Evolutionary conservation across 2,113 vertebrate genomes (phyloP), one percentile per base, ranked within the genome.

Genomic region (Callipepla californica): DNA sequence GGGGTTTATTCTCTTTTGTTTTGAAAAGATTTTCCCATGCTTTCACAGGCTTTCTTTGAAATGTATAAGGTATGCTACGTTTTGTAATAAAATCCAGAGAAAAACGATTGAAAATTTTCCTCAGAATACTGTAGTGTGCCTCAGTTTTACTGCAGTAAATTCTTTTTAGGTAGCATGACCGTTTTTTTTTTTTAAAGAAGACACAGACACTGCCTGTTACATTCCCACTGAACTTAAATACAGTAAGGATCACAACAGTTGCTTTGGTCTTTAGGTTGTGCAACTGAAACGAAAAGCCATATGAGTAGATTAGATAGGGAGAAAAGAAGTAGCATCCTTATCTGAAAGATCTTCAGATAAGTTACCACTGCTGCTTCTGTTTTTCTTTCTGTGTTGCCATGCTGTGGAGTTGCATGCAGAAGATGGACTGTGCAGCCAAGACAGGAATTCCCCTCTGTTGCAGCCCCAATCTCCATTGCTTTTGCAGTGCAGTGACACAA

Each of bases 81-180:
- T 91, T 57, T 18, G 0, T 0, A 5, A 48, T 36, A 8, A 51
- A 26, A 59, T 22, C 7, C 34, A 25, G 34, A 38, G 6, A 40
- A 85, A 87, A 62, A 4, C 23, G 62, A 30, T 73, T 57, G 19
- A 21, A 79, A 80, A 1, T 66, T 87, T 69, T 62, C 3, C 34
- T 36, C 18, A 36, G 26, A 81, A 66, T 79, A 44, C 66, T 79
- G n/a, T 69, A 15, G 10, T 16, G 11, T 18, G 53, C 6, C 0
- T 68, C 62, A 61, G 7, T 68, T 87, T 57, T 36, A 11, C 6
- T 85, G 25, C 4, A 53, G 11, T 13, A 22, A 36, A 40, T 65
- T 67, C 30, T 30, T 80, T 86, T 88, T 50, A 63, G 42, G 38
- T 84, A 50, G n/a, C 67, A 8, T 19, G 48, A 34, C 8, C 3